Evolutionary conservation across 2,888 invertebrate species (phyloP).

Genomic region (Drosophila planitibia): DNA sequence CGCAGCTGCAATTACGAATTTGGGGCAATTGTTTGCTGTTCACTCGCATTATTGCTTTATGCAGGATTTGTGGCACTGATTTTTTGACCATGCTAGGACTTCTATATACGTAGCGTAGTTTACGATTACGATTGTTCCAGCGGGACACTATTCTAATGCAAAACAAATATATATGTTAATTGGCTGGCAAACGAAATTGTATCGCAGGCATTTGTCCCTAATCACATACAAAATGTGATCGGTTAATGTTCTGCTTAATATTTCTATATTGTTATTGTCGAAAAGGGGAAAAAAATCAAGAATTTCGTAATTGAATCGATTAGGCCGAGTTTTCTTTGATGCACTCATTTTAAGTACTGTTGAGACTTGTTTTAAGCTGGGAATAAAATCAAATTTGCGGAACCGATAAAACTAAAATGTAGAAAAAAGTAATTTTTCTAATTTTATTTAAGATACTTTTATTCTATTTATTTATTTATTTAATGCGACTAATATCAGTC

Average conservation of each 20-base stretch:
- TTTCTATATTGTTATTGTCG: background rate
- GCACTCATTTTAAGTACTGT: background rate
- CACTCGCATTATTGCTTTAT: conserved; percentile 40
- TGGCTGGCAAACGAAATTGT: background rate
- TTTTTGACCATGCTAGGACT: conserved; percentile 16
- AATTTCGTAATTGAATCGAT: background rate
- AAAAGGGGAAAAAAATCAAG: background rate
- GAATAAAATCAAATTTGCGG: background rate
- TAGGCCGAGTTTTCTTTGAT: background rate
- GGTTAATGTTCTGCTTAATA: background rate
- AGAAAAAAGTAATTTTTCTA: background rate
- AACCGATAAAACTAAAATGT: background rate
- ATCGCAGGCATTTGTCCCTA: background rate
- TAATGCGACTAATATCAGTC: background rate
- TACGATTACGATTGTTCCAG: background rate
- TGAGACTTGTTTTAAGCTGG: background rate
- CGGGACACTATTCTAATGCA: background rate
- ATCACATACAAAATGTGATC: background rate
- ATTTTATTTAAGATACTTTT: background rate
- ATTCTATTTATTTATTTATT: background rate
- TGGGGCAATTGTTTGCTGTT: conserved; percentile 67
- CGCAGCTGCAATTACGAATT: conserved; percentile 71
- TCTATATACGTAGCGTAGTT: background rate
- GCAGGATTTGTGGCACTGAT: conserved; percentile 22
- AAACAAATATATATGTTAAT: conserved; percentile 1